Evolutionary conservation across 1,140 invertebrate genomes (phyloP).

Genomic region (Solen grandis): DNA sequence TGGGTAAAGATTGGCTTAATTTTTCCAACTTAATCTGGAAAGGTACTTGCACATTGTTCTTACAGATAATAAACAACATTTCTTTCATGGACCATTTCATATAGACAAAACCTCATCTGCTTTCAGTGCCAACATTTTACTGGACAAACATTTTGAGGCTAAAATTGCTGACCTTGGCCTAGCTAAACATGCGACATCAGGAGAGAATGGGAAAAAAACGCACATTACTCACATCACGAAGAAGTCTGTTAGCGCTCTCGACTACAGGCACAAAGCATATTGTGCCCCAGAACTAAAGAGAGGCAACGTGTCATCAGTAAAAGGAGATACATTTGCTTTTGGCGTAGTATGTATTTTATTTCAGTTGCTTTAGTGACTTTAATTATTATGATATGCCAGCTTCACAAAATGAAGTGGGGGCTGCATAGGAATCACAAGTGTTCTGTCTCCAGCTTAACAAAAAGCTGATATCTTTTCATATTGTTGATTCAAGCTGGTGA

Average conservation of each 20-base stretch:
- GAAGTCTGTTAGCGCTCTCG: conserved; percentile 63
- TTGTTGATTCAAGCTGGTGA: too few relatives aligned
- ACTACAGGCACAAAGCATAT: conserved; percentile 84
- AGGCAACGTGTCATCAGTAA: conserved; percentile 88
- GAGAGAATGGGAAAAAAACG: conserved; percentile 83
- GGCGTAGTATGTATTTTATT: conserved; percentile 87
- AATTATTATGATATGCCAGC: too few relatives aligned
- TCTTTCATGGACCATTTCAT: too few relatives aligned
- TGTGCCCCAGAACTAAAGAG: conserved; percentile 94
- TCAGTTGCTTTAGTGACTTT: not conserved
- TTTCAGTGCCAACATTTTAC: conserved; percentile 92
- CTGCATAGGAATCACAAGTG: too few relatives aligned
- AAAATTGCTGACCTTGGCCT: conserved; percentile 97
- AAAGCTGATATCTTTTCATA: too few relatives aligned
- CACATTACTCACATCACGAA: conserved; percentile 85
- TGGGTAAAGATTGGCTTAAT: too few relatives aligned
- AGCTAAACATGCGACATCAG: conserved; percentile 84
- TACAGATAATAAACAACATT: too few relatives aligned
- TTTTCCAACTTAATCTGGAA: too few relatives aligned
- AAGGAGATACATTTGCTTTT: conserved; percentile 97
- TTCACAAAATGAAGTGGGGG: too few relatives aligned
- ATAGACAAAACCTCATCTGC: too few relatives aligned
- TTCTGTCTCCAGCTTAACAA: too few relatives aligned
- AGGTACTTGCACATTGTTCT: too few relatives aligned
- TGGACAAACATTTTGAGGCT: conserved; percentile 93